A percentile compares a stretch with the other conserved stretches of the same genome.
Evolutionary conservation across 1,140 invertebrate species (phyloP).

Genomic region (Anastrepha obliqua): DNA sequence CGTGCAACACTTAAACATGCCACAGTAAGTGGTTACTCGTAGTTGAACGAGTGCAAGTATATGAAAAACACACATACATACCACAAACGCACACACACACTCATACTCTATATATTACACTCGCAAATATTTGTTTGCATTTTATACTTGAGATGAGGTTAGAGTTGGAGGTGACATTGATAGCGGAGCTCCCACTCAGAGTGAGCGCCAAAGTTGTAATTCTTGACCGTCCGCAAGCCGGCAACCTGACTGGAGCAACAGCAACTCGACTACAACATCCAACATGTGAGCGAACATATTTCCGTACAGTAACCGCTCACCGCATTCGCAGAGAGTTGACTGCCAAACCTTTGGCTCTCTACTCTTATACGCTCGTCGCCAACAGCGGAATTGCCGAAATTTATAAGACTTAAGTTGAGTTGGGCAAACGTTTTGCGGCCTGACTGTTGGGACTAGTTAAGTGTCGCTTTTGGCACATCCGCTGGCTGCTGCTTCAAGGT

Average conservation of each 20-base stretch:
- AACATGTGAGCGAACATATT: neutral
- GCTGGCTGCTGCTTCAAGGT: constrained; percentile 31
- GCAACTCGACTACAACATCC: neutral
- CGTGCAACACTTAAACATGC: constrained; percentile 27
- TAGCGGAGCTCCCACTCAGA: neutral
- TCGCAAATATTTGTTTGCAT: neutral
- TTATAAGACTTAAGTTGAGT: neutral
- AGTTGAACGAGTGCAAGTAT: neutral
- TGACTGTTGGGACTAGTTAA: neutral
- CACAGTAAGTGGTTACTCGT: neutral
- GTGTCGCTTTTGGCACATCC: neutral
- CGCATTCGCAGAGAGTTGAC: neutral
- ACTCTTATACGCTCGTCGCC: neutral
- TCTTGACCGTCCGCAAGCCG: neutral
- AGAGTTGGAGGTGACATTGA: neutral
- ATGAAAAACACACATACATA: neutral
- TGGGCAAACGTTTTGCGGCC: neutral
- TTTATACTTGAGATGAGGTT: neutral
- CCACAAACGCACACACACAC: too few species aligned
- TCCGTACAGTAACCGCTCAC: too few species aligned
- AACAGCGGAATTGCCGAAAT: neutral
- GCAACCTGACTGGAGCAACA: neutral
- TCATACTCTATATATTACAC: neutral
- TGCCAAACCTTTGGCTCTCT: neutral
- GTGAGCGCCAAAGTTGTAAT: neutral